Percentiles rank a stretch among this genome's conserved stretches.
Evolutionary conservation across 2,797 vertebrate genomes (phyloP).

Genomic region (Scyliorhinus canicula): DNA sequence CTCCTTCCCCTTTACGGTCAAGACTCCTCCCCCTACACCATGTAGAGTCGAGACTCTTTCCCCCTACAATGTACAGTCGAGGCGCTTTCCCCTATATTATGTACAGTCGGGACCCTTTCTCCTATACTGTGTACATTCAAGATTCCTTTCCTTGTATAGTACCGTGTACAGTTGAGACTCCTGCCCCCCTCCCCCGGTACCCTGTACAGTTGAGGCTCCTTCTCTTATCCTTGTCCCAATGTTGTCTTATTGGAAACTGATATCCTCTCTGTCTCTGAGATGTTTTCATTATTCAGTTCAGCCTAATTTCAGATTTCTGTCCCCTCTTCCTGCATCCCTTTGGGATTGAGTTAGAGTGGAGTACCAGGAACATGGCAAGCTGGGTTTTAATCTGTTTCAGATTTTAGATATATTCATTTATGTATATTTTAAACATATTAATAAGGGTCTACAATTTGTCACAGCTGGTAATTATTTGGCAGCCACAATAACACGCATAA

Average conservation of each 20-base stretch:
- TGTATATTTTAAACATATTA: too few relatives aligned
- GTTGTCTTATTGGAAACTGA: too few relatives aligned
- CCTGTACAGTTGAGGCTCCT: background rate
- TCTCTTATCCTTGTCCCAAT: background rate
- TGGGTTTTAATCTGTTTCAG: background rate
- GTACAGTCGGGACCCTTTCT: background rate
- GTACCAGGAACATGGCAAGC: background rate
- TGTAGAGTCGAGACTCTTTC: background rate
- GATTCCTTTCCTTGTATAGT: background rate
- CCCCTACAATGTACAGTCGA: background rate
- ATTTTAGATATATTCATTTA: background rate
- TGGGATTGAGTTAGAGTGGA: background rate
- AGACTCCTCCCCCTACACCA: background rate
- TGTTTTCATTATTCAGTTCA: background rate
- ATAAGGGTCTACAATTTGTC: background rate
- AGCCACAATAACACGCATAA: background rate
- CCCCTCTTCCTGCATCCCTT: background rate
- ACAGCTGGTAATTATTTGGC: background rate
- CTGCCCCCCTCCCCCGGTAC: background rate
- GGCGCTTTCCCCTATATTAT: background rate
- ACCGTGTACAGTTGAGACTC: background rate
- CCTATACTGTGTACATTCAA: background rate
- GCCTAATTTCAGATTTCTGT: background rate
- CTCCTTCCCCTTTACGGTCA: background rate
- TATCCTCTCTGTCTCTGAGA: background rate